Evolutionary conservation across 2,888 invertebrate genomes (phyloP).

Genomic region (Congeria kusceri): DNA sequence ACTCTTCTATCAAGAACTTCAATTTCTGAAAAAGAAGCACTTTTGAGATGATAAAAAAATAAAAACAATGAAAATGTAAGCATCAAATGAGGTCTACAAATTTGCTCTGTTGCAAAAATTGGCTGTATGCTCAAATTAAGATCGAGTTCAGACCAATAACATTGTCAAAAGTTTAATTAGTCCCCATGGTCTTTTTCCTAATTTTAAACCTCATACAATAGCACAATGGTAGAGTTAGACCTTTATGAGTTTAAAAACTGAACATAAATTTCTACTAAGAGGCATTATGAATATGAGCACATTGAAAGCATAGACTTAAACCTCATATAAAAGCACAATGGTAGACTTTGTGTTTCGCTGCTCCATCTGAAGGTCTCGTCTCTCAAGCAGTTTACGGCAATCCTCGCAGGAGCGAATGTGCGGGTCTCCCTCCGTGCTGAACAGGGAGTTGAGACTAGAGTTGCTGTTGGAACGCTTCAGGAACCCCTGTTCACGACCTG

Average conservation of each 20-base stretch:
- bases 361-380: slow-evolving; percentile 92
- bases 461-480: slow-evolving; percentile 86
- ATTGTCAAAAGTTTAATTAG: not conserved
- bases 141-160: not conserved
- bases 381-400: slow-evolving; percentile 89
- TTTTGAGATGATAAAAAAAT: too few species aligned
- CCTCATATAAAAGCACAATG: slow-evolving; percentile 92
- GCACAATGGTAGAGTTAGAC: slow-evolving; percentile 91
- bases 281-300: not conserved
- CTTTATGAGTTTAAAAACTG: not conserved
- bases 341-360: slow-evolving; percentile 92
- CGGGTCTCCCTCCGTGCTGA: slow-evolving; percentile 89
- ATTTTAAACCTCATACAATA: slow-evolving; percentile 91
- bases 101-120: not conserved
- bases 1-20: slow-evolving; percentile 91
- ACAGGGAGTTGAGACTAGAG: slow-evolving; percentile 87
- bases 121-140: too few species aligned
- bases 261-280: not conserved
- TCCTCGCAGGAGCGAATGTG: slow-evolving; percentile 85
- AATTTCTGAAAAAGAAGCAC: slow-evolving; percentile 87
- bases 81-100: too few species aligned
- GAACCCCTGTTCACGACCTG: slow-evolving; percentile 75
- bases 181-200: too few species aligned
- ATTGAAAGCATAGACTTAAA: too few species aligned
- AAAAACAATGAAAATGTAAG: too few species aligned